phyloP scores from a whole-genome alignment of 2,888 invertebrate species.

The Aromia moschata region DNA sequence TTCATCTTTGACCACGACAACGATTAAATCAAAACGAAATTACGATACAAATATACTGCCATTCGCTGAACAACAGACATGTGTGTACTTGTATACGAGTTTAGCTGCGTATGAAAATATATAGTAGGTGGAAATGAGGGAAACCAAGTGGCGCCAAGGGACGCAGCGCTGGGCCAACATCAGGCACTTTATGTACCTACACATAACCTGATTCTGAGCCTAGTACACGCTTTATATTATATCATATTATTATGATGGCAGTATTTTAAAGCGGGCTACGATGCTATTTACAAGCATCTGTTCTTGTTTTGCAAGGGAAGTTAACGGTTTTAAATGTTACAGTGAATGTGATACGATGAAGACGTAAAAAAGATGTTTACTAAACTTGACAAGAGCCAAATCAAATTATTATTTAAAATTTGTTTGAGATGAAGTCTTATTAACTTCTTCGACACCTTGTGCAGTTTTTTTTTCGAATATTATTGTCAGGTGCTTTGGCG shows the following conservation, averaged over 20 bases:
- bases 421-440: no score
- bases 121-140: slow-evolving; percentile 39
- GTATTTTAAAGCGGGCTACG: no score
- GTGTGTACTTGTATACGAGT: slow-evolving; percentile 33
- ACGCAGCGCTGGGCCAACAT: slow-evolving; percentile 34
- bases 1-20: slow-evolving; percentile 7
- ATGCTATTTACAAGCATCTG: no score
- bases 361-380: no score
- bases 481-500: no score
- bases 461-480: no score
- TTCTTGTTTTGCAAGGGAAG: no score
- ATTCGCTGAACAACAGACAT: slow-evolving; percentile 21
- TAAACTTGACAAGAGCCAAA: no score
- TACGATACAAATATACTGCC: slow-evolving; percentile 23
- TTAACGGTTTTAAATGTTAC: no score
- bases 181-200: slow-evolving; percentile 42
- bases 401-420: no score
- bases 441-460: no score
- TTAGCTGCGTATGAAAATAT: slow-evolving; percentile 38
- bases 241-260: slow-evolving; percentile 41
- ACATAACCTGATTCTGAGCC: slow-evolving; percentile 40
- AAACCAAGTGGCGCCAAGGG: slow-evolving; percentile 42
- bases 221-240: slow-evolving; percentile 37
- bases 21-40: slow-evolving; percentile 23
- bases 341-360: no score